phyloP scores from a whole-genome alignment of 2,888 invertebrate species.

The Chrysopilus asiliformis region DNA sequence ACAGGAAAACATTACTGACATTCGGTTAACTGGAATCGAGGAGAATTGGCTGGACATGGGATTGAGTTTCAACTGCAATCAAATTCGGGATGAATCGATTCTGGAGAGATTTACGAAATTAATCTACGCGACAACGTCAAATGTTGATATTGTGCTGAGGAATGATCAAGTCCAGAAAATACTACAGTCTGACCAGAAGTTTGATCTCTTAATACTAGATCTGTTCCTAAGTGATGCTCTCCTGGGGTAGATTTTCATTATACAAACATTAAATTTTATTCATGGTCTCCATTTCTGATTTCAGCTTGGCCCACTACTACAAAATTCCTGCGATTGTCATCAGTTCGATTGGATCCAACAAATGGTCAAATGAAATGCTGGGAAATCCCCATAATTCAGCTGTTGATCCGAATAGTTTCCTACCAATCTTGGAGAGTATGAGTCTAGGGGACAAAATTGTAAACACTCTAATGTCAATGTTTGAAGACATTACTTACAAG shows the following conservation, averaged over 20 bases:
- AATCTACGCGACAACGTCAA: slow-evolving; percentile 31
- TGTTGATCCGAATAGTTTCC: slow-evolving; percentile 35
- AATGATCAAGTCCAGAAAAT: slow-evolving; percentile 24
- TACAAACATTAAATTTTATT: background rate
- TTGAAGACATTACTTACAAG: slow-evolving; percentile 33
- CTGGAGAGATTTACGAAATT: slow-evolving; percentile 30
- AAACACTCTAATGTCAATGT: slow-evolving; percentile 34
- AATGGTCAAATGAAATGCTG: slow-evolving; percentile 36
- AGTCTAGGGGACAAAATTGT: slow-evolving; percentile 33
- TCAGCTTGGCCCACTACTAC: slow-evolving; percentile 30
- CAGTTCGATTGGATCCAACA: slow-evolving; percentile 36
- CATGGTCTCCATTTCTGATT: slow-evolving; percentile 6
- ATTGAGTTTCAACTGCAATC: slow-evolving; percentile 27
- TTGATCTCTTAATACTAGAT: slow-evolving; percentile 35
- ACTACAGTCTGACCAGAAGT: slow-evolving; percentile 24
- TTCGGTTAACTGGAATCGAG: slow-evolving; percentile 25
- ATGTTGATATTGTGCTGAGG: slow-evolving; percentile 27
- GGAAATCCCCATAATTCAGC: slow-evolving; percentile 39
- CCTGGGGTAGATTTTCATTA: slow-evolving; percentile 23
- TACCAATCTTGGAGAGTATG: slow-evolving; percentile 36
- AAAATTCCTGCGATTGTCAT: slow-evolving; percentile 30
- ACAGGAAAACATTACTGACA: slow-evolving; percentile 24
- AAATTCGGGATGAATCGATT: slow-evolving; percentile 27
- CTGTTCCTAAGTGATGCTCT: slow-evolving; percentile 39
- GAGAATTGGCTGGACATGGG: slow-evolving; percentile 33